A percentile compares a stretch with the other conserved stretches of the same genome.
phyloP scores from a whole-genome alignment of 2,113 vertebrate genomes.

The Orientallactaga bullata region DNA sequence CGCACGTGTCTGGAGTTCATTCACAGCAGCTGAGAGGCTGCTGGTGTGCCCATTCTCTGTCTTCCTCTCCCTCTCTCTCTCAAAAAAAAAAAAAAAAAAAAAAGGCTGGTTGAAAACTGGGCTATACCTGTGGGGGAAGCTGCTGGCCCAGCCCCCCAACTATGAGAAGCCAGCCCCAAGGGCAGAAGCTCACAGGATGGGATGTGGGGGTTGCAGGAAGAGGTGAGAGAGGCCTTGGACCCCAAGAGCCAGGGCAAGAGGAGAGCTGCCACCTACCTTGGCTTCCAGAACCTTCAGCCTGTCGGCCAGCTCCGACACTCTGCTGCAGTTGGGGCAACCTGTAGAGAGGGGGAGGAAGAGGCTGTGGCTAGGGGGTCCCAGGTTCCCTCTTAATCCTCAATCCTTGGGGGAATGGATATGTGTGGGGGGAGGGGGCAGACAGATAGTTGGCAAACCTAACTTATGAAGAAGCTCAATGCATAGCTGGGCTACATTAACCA shows the following conservation, averaged over 20 bases:
- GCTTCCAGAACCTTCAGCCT: constrained; percentile 91
- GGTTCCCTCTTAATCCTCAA: neutral
- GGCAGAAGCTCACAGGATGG: neutral
- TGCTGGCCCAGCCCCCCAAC: neutral
- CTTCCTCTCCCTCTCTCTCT: too few relatives aligned
- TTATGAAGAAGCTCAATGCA: neutral
- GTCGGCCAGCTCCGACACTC: constrained; percentile 89
- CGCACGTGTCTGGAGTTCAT: too few relatives aligned
- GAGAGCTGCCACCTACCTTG: constrained; percentile 87
- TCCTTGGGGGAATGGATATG: neutral
- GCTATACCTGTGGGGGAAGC: neutral
- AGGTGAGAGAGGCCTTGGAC: neutral
- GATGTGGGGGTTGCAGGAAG: accelerated
- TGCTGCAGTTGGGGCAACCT: constrained; percentile 97
- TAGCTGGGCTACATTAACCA: neutral
- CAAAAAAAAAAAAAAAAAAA: too few relatives aligned
- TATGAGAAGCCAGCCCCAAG: too few relatives aligned
- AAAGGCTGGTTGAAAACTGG: too few relatives aligned
- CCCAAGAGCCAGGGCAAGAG: neutral
- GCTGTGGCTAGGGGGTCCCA: neutral
- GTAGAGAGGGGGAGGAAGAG: neutral
- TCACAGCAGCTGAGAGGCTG: too few relatives aligned
- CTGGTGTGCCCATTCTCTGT: too few relatives aligned
- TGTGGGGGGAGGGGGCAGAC: neutral
- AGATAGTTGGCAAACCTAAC: neutral